Percentiles rank a stretch among this genome's conserved stretches.
Conservation (phyloP, 2,888 invertebrate genomes). For the Silvanus unidentatus region DNA sequence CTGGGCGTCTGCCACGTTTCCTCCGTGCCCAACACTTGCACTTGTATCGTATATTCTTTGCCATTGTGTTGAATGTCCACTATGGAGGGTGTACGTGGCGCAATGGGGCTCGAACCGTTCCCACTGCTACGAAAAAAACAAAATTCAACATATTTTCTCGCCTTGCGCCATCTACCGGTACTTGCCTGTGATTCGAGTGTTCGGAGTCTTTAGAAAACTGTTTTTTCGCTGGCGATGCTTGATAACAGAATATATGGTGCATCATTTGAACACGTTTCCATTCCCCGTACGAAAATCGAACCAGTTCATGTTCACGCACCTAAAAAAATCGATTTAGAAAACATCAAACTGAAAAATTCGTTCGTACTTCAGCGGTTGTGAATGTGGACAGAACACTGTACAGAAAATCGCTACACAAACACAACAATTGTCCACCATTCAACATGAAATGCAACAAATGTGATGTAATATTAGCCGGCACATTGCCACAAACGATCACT, state of each 20-base stretch:
- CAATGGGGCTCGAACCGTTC: conserved; percentile 42
- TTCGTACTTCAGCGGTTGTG: conserved; percentile 70
- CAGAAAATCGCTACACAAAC: conserved; percentile 74
- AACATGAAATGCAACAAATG: conserved; percentile 67
- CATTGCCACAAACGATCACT: conserved; percentile 73
- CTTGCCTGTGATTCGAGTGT: conserved; percentile 28
- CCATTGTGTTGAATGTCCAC: conserved; percentile 48
- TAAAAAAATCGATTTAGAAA: conserved; percentile 35
- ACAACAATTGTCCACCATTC: conserved; percentile 68
- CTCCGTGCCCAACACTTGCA: conserved; percentile 73
- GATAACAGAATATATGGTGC: conserved; percentile 84
- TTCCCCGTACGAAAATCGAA: conserved; percentile 75
- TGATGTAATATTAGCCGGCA: conserved; percentile 58
- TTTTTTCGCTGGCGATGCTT: conserved; percentile 76
- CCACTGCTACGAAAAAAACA: conserved; percentile 24
- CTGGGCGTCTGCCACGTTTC: conserved; percentile 87
- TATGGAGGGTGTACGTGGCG: conserved; percentile 41
- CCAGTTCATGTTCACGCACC: conserved; percentile 77
- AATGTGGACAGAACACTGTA: conserved; percentile 74
- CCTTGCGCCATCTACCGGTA: not conserved
- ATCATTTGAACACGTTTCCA: conserved; percentile 82
- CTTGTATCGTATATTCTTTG: conserved; percentile 63
- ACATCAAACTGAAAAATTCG: not conserved
- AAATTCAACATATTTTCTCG: not conserved
- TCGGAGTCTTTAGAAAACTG: conserved; percentile 73